Conservation (phyloP, 2,888 invertebrate species). For the Macroteleia sp. region DNA sequence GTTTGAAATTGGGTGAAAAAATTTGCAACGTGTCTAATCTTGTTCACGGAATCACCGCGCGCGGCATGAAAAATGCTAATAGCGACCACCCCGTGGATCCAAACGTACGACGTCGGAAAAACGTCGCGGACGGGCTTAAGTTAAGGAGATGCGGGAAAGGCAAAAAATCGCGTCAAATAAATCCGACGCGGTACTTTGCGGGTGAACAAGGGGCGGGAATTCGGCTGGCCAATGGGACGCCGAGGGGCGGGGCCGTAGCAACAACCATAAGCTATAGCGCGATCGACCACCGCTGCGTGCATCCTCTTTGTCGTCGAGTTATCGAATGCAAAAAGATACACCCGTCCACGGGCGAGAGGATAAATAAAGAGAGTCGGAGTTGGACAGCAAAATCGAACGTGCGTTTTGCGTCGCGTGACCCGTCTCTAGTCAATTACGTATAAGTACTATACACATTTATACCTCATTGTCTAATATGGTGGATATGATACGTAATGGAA, state of each 20-base stretch:
- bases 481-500: slow-evolving; percentile 68
- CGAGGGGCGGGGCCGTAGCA: slow-evolving; percentile 48
- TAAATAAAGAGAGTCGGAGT: slow-evolving; percentile 54
- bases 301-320: slow-evolving; percentile 63
- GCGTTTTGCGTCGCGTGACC: slow-evolving; percentile 75
- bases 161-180: slow-evolving; percentile 73
- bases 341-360: slow-evolving; percentile 30
- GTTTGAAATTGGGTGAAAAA: too few species aligned
- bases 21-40: too few species aligned
- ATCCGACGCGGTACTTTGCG: slow-evolving; percentile 67
- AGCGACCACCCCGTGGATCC: too few species aligned
- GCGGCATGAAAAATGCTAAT: too few species aligned
- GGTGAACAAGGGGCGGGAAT: slow-evolving; percentile 52
- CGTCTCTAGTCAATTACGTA: slow-evolving; percentile 79
- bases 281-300: slow-evolving; percentile 52
- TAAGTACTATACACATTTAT: slow-evolving; percentile 70
- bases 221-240: slow-evolving; percentile 39
- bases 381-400: slow-evolving; percentile 40
- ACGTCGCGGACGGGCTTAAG: slow-evolving; percentile 20
- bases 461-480: slow-evolving; percentile 69
- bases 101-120: too few species aligned
- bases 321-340: slow-evolving; percentile 51
- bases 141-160: slow-evolving; percentile 65
- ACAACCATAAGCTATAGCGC: slow-evolving; percentile 52
- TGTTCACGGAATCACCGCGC: too few species aligned